Evolutionary conservation across 1,140 invertebrate species (phyloP), one percentile per base, ranked within the genome.

Genomic region (Danaus melanippus): DNA sequence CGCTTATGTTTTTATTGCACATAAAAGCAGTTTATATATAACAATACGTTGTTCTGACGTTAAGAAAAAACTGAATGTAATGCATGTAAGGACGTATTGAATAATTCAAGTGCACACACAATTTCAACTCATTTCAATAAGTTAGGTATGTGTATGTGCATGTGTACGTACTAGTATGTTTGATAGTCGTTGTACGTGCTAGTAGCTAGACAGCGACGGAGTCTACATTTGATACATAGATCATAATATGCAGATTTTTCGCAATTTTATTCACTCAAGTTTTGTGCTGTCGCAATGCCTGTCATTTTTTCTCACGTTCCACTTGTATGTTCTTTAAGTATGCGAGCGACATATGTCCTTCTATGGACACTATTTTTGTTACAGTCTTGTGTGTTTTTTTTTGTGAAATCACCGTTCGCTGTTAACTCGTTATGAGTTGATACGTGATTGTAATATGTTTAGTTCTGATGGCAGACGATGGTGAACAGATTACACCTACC

Each of bases 361-460:
- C 72, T 65, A 71, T 77, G 72, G 52, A 60, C 67, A 60, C 57
- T 67, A 66, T 73, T 67, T 74, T 79, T 79, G 66, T 64, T 62
- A 61, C 62, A 72, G 58, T 59, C 61, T 62, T 64, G 60, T 64
- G 1, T 15, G 1, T 15, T 15, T 74, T 76, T 79, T 50, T 78
- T 81, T 81, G 66, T 76, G 70, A 79, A 79, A 84, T 70, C 66
- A 67, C 68, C 66, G 66, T 74, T 74, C 60, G 65, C 48, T 66
- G 62, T 71, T 81, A 78, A 79, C 76, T 71, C 78, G 76, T 76
- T 80, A 82, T 77, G 75, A 79, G 64, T 72, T 71, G 74, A 64
- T 63, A 86, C 83, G 83, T 84, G 80, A 81, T 76, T 67, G 51
- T 76, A 78, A 80, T 82, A 77, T 66, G 73, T 74, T 71, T 74